phyloP scores from a whole-genome alignment of 2,797 vertebrate species.

The Malurus leucopterus region DNA sequence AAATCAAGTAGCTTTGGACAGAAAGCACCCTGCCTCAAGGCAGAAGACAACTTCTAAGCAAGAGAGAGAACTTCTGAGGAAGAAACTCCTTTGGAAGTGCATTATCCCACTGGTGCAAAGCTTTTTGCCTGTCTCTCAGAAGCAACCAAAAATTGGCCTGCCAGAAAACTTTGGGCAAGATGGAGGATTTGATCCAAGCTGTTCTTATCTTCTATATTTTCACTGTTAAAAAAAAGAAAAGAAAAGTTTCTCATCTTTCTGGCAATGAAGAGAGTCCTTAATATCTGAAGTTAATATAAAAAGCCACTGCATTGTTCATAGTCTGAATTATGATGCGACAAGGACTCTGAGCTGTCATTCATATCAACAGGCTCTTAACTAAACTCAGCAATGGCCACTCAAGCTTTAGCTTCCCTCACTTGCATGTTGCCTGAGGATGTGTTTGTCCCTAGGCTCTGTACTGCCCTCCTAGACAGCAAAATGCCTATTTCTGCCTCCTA shows the following conservation, averaged over 20 bases:
- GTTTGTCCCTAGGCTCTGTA: neutral
- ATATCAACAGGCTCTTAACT: neutral
- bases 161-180: neutral
- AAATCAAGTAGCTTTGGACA: constrained; percentile 41
- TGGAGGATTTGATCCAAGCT: constrained; percentile 9
- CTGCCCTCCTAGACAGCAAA: neutral
- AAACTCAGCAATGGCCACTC: neutral
- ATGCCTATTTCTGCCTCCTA: neutral
- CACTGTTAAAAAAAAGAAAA: neutral
- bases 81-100: constrained; percentile 20
- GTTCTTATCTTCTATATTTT: constrained; percentile 23
- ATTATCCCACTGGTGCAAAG: constrained; percentile 5
- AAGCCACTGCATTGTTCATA: neutral
- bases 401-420: neutral
- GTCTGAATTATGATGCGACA: neutral
- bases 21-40: constrained; percentile 31
- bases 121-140: constrained; percentile 10
- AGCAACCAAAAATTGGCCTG: neutral
- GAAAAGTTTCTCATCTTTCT: neutral
- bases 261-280: neutral
- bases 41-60: constrained; percentile 41
- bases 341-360: neutral
- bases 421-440: neutral
- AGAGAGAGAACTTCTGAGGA: constrained; percentile 18
- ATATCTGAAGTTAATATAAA: neutral